Evolutionary conservation across 2,888 invertebrate species (phyloP), one percentile per base, ranked within the genome.

Genomic region (Scaptomyza polygonia): DNA sequence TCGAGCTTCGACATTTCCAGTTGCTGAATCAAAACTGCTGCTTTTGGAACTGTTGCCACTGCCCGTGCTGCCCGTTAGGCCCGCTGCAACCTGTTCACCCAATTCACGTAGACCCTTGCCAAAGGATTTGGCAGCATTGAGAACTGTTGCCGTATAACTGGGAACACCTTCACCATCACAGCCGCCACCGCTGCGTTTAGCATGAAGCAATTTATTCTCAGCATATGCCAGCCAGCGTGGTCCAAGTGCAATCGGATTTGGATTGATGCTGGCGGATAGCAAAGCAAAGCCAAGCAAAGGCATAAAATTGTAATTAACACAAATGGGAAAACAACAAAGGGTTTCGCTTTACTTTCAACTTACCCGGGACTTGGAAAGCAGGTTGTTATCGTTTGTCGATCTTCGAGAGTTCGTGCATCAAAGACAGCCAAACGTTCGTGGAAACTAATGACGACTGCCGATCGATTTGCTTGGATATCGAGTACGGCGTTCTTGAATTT

Each of bases 121-220:
- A 36, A 98, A 93, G 18, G 97, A 97, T 93, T 98, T 98, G 16
- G 98, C 98, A 1, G 98, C 98, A 92, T 98, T 97, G 9, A 99
- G 93, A 54, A 98, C 97, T 0, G 98, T 97, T 1, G 98, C 98
- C 45, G 98, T 98, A 84, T 96, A 96, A 90, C 96, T 96, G 88
- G 97, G 95, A 12, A 96, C 95, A 12, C 97, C 97, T 90, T 97
- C 97, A 27, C 95, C 95, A 92, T 96, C 96, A 91, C 96, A 96
- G 2, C 96, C 97, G 1, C 97, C 97, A 65, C 95, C 95, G 90
- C 97, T 97, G 59, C 96, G 93, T 90, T 95, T 95, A 0, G 95
- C 93, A 49, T 95, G 94, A 67, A 96, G 93, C 48, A 98, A 92
- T 91, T 96, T 96, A 89, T 96, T 96, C 89, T 98, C 98, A 55